These are phyloP conservation scores for Standfussiana lucernea DNA, from an alignment of 2,888 invertebrate species.

Conservation along the genomic window DNA sequence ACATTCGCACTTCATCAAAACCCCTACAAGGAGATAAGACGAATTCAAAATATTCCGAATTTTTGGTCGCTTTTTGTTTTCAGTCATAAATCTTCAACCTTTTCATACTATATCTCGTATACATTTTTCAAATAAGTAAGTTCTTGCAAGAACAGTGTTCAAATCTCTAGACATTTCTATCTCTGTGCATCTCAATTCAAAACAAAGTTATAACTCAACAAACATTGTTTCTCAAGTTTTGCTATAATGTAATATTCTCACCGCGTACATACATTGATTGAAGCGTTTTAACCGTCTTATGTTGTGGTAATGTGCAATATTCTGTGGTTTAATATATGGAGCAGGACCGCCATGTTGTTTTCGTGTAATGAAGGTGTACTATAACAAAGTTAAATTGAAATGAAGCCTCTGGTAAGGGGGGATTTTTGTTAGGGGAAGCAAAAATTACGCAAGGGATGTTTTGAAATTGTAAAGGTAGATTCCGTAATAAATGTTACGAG, in stretches of 20 bases:
- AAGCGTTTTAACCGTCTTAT: slow-evolving; percentile 35
- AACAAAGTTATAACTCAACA: slow-evolving; percentile 30
- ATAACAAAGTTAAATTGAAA: slow-evolving; percentile 41
- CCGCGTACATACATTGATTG: slow-evolving; percentile 50
- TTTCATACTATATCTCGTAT: background rate
- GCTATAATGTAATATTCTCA: slow-evolving; percentile 29
- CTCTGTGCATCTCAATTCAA: slow-evolving; percentile 4
- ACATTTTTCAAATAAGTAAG: slow-evolving; percentile 4
- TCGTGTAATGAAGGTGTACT: slow-evolving; percentile 24
- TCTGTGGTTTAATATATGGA: slow-evolving; percentile 58
- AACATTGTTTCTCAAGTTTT: slow-evolving; percentile 22
- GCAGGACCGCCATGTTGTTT: slow-evolving; percentile 17
- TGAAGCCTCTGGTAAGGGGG: slow-evolving; percentile 29
- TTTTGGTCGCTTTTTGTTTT: background rate
- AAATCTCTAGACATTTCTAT: slow-evolving; percentile 17
- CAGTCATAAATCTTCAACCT: background rate
- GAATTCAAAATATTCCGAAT: background rate
- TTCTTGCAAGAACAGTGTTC: slow-evolving; percentile 1
- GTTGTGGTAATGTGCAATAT: slow-evolving; percentile 50
- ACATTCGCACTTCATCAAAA: background rate
- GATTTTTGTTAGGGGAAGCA: background rate
- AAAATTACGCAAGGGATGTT: background rate
- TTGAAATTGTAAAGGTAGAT: background rate
- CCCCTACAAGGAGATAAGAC: no score
- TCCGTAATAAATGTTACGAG: background rate